A percentile compares a stretch with the other conserved stretches of the same genome.
These are phyloP conservation scores for Zaprionus bogoriensis DNA, from an alignment of 2,888 invertebrate species.

Conservation along the genomic window DNA sequence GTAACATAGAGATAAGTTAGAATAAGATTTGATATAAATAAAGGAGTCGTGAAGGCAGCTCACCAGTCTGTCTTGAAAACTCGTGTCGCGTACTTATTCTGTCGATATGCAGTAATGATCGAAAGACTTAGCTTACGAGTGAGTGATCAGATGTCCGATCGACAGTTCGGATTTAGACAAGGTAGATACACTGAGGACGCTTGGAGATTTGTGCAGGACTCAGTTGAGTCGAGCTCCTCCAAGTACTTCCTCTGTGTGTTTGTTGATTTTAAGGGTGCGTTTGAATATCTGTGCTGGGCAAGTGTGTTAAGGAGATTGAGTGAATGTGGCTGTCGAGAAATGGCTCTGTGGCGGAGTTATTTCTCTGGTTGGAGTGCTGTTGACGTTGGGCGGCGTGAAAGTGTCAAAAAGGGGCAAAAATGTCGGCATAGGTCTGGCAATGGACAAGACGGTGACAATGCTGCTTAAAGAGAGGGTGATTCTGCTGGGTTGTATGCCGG, in stretches of 20 bases:
- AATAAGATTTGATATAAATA: no score
- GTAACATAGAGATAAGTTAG: no score
- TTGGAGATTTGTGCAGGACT: conserved; percentile 1
- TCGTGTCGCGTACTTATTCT: conserved; percentile 13
- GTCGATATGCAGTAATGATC: no score
- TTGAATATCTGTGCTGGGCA: conserved; percentile 40
- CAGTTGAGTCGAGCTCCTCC: conserved; percentile 3
- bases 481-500: conserved; percentile 10
- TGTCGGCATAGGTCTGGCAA: conserved; percentile 19
- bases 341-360: neutral
- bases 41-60: conserved; percentile 23
- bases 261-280: conserved; percentile 27
- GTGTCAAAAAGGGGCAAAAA: conserved; percentile 2
- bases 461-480: conserved; percentile 23
- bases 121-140: conserved; percentile 14
- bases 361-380: neutral
- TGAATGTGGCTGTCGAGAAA: neutral
- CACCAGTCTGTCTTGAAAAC: conserved; percentile 43
- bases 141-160: conserved; percentile 8
- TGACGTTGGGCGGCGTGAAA: neutral
- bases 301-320: conserved; percentile 9
- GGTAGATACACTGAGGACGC: conserved; percentile 10
- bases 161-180: conserved; percentile 12
- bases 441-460: conserved; percentile 25
- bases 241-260: conserved; percentile 22